Base-by-base conservation (phyloP, 2,888 invertebrate genomes). In the Euclidia mi region DNA sequence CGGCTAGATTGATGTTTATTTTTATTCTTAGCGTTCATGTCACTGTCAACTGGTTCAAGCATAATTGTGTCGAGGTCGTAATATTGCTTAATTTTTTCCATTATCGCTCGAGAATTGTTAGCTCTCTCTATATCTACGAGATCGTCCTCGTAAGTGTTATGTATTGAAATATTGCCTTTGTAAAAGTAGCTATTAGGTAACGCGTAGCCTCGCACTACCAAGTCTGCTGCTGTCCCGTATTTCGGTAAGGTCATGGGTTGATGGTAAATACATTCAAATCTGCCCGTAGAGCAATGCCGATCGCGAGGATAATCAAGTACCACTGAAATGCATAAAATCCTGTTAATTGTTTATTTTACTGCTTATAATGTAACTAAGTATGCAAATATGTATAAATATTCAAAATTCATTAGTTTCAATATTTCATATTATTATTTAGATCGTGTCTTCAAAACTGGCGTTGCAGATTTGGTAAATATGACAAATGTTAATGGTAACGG, bases 201-300 rank as follows among this genome's bases (percentile, higher is more conserved):
- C 1, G 81, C 43, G 37, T 63, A 69, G 6, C 94, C 94, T 29
- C 78, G 79, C 3, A 93, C 72, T 14, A 53, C 32, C 11, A 94
- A 71, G 51, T 94, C 89, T 6, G 79, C 59, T 4, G 82, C 78
- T 6, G 65, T 65, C 1, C 81, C 81, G 61, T 82, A 90, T 25
- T 76, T 79, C 4, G 88, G 90, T 31, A 77, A 53, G 10, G 88
- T 87, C 71, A 91, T 81, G 2, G 89, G 85, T 51, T 94, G 94
- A 4, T 81, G 84, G 70, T 95, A 95, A 45, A 95, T 91, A 46
- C 95, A 90, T 84, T 96, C 95, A 65, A 96, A 96, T 17, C 91
- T 91, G 4, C 96, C 96, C 0, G 96, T 96, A 3, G 89, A 57
- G 0, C 95, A 89, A 15, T 74, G 82, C 0, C 90, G 69, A 77